Evolutionary conservation across 2,888 invertebrate species (phyloP).

Genomic region (Leucozona laternaria): DNA sequence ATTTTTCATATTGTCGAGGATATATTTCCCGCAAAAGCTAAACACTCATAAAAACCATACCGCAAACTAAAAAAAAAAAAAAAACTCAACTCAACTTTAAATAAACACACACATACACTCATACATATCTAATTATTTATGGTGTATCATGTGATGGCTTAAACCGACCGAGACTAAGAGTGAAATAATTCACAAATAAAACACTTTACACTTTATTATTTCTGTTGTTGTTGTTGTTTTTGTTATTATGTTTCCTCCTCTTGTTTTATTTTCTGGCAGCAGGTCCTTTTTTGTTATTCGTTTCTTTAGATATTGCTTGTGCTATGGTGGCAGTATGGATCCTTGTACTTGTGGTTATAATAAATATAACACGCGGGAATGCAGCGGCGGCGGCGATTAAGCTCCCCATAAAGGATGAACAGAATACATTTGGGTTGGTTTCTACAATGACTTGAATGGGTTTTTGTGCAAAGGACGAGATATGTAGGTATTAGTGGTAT

Average conservation of each 20-base stretch:
- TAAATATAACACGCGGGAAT: conserved; percentile 62
- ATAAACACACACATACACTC: conserved; percentile 20
- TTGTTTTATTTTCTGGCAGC: conserved; percentile 64
- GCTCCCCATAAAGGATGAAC: conserved; percentile 72
- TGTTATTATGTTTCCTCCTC: conserved; percentile 60
- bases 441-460: not conserved
- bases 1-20: conserved; percentile 61
- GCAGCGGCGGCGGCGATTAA: conserved; percentile 56
- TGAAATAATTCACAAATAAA: conserved; percentile 75
- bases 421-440: conserved; percentile 56
- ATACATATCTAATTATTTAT: conserved; percentile 26
- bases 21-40: conserved; percentile 64
- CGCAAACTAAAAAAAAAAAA: not conserved
- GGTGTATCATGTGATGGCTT: conserved; percentile 42
- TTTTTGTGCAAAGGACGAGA: conserved; percentile 27
- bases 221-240: conserved; percentile 65
- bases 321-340: conserved; percentile 22
- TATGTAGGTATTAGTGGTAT: conserved; percentile 32
- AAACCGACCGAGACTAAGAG: conserved; percentile 68
- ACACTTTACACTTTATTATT: conserved; percentile 64
- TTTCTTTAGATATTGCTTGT: conserved; percentile 34
- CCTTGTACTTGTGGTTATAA: conserved; percentile 25
- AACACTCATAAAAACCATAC: conserved; percentile 63
- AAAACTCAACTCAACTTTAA: conserved; percentile 27
- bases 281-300: conserved; percentile 40